These are phyloP conservation scores for Sitophilus oryzae DNA, from an alignment of 1,140 invertebrate species.

Conservation along the genomic window DNA sequence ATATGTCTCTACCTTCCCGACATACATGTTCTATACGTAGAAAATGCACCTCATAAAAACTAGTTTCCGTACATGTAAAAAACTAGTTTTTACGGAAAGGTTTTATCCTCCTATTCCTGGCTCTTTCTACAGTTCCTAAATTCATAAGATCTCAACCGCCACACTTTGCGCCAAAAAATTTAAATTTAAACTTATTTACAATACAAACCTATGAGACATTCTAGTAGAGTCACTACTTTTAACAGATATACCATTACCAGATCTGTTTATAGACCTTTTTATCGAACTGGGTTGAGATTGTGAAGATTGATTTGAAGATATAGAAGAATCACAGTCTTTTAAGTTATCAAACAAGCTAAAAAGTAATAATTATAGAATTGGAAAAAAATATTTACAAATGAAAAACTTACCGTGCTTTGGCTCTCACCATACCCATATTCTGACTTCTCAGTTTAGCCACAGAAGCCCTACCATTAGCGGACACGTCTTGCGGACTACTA, in stretches of 20 bases:
- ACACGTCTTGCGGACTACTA: constrained; percentile 11
- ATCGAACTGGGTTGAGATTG: neutral
- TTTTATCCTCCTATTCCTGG: too few species aligned
- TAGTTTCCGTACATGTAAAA: too few species aligned
- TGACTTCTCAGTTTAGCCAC: constrained; percentile 56
- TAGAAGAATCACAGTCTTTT: constrained; percentile 31
- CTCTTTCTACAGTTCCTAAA: too few species aligned
- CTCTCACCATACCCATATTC: constrained; percentile 63
- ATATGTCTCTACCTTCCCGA: too few species aligned
- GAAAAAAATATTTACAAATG: neutral
- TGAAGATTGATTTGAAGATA: neutral
- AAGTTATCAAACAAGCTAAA: constrained; percentile 53
- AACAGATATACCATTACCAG: neutral
- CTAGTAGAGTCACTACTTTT: constrained; percentile 3
- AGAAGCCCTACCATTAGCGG: constrained; percentile 46
- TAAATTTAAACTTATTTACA: too few species aligned
- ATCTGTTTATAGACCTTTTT: neutral
- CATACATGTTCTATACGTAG: too few species aligned
- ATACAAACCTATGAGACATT: constrained; percentile 16
- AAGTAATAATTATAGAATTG: neutral
- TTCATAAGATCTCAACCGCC: too few species aligned
- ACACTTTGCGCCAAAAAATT: too few species aligned
- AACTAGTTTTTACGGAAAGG: too few species aligned
- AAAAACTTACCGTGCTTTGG: constrained; percentile 48
- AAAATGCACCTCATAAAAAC: too few species aligned